phyloP scores from a whole-genome alignment of 2,113 vertebrate genomes.

The Narcine bancroftii region DNA sequence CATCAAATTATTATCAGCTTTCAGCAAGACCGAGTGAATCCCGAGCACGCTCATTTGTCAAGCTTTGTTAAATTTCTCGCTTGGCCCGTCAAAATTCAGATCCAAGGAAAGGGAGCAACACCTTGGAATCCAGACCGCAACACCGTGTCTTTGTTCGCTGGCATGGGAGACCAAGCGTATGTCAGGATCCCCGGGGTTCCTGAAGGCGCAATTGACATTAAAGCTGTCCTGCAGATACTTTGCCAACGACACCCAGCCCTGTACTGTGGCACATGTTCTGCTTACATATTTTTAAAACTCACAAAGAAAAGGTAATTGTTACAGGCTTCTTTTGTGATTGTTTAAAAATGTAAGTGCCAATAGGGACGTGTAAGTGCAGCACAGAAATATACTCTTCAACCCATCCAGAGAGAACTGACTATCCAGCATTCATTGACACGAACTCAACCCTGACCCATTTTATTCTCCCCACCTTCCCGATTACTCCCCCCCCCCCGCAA shows the following conservation, averaged over 20 bases:
- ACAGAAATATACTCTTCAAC: too few relatives aligned
- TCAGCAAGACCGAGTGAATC: conserved; percentile 62
- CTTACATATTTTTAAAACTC: neutral
- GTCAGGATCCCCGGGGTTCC: conserved; percentile 41
- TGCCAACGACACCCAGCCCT: conserved; percentile 39
- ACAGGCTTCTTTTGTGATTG: neutral
- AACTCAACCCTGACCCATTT: too few relatives aligned
- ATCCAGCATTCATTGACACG: too few relatives aligned
- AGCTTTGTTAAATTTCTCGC: conserved; percentile 49
- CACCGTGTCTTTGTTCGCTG: conserved; percentile 45
- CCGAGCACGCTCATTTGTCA: conserved; percentile 64
- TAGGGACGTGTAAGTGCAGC: too few relatives aligned
- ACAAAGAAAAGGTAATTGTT: neutral
- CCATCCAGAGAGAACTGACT: too few relatives aligned
- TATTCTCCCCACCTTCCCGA: too few relatives aligned
- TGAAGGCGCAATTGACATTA: conserved; percentile 44
- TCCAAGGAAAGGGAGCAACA: neutral
- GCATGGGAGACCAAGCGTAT: conserved; percentile 19
- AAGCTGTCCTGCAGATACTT: conserved; percentile 41
- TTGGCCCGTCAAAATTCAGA: conserved; percentile 51
- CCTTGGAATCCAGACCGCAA: conserved; percentile 6
- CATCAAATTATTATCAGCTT: conserved; percentile 93
- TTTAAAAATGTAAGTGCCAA: too few relatives aligned
- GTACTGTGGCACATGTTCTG: neutral
- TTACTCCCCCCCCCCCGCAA: too few relatives aligned